Evolutionary conservation across 92 coral and sea anemone genomes (phyloP).

Genomic region (Phenganax subtilis): DNA sequence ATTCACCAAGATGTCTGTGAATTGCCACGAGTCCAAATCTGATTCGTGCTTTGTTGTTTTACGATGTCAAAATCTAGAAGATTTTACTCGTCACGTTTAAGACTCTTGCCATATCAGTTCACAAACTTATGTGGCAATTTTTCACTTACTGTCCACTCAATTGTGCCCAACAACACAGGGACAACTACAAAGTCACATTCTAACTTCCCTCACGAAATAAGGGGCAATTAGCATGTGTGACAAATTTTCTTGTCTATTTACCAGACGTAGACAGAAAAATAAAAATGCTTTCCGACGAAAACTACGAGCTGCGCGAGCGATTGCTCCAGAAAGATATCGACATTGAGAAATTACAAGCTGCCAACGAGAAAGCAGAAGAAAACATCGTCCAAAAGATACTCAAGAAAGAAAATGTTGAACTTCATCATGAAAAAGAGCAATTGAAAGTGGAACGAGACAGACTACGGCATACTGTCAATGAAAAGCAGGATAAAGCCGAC

Average conservation of each 20-base stretch:
- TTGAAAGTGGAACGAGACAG: conserved; percentile 64
- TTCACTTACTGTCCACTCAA: too few relatives aligned
- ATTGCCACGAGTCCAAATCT: too few relatives aligned
- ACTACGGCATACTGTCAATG: conserved; percentile 60
- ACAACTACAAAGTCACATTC: too few relatives aligned
- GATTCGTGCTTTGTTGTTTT: too few relatives aligned
- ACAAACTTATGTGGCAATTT: too few relatives aligned
- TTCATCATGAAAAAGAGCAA: conserved; percentile 67
- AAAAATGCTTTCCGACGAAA: conserved; percentile 19
- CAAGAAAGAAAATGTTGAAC: conserved; percentile 71
- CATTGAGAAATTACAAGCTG: conserved; percentile 1
- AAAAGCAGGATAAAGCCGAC: conserved; percentile 68
- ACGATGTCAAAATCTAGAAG: too few relatives aligned
- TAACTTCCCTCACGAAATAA: not conserved
- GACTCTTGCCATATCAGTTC: too few relatives aligned
- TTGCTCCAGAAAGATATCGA: conserved; percentile 20
- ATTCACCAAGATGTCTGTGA: too few relatives aligned
- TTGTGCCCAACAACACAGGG: too few relatives aligned
- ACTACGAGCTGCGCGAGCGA: conserved; percentile 24
- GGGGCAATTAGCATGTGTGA: not conserved
- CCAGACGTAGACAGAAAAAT: conserved; percentile 19
- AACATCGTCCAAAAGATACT: conserved; percentile 48
- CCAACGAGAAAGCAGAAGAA: not conserved
- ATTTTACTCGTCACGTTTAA: too few relatives aligned
- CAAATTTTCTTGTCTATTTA: not conserved